Base-by-base conservation (phyloP, 2,888 invertebrate genomes). In the Pseudococcus viburni region DNA sequence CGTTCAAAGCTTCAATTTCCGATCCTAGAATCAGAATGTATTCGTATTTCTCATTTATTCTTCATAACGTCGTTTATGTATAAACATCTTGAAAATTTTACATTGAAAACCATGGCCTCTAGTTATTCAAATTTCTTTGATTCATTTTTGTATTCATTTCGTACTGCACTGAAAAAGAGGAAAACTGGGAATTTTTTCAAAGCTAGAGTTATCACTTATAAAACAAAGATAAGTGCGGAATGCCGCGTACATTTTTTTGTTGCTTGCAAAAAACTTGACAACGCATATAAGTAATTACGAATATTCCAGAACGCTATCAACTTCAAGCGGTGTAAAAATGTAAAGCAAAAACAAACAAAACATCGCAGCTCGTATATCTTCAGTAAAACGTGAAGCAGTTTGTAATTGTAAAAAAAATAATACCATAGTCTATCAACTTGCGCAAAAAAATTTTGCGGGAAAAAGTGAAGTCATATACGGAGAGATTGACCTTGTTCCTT, bases 121-220 rank as follows among this genome's bases (percentile, higher is more conserved):
- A 77, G 77, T 77, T 17, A 39, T 77, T 77, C 39, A 42, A 33
- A 77, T 77, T 39, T 42, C 39, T 77, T 77, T 77, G 64, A 64
- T 64, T 64, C 64, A 64, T 64, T 64, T 64, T 59, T 59, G n/a
- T 59, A 59, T n/a, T 12, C 26, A 73, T 73, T 73, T 33, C 26
- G 8, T 15, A 26, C 9, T 1, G 39, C 39, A 73, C 33, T 6
- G 33, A 73, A 33, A 22, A 42, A 9, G 42, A 42, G 42, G 42
- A 42, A 42, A 77, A 77, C 33, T 77, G 39, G 64, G 64, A 22
- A 77, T 77, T 19, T 39, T 77, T 77, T 77, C 39, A 77, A 77
- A 77, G 39, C 39, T 17, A 77, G 33, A 73, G 33, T n/a, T 33
- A 73, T 73, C 59, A 73, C 73, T 73, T 73, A 33, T 42, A 42